Evolutionary conservation across 2,888 invertebrate species (phyloP).

Genomic region (Dusona sp.): DNA sequence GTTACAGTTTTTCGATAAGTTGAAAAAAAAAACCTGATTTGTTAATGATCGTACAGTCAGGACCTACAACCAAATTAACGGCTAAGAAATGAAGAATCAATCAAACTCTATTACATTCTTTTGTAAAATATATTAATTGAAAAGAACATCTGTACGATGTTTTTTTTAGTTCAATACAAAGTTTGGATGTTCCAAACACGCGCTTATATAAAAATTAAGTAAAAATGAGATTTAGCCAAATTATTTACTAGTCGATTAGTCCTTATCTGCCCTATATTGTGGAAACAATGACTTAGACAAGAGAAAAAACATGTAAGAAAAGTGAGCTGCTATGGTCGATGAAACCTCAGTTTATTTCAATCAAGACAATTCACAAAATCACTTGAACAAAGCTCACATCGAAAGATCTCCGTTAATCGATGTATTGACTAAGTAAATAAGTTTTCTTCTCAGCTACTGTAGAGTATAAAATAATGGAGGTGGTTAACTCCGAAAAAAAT

Average conservation of each 20-base stretch:
- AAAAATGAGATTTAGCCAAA: no score
- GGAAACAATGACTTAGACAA: neutral
- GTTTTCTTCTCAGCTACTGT: neutral
- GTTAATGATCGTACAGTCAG: neutral
- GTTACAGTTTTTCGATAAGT: neutral
- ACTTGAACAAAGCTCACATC: neutral
- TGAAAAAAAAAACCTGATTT: neutral
- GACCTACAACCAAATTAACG: neutral
- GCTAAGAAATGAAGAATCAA: neutral
- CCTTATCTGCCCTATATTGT: no score
- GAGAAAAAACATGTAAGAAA: neutral
- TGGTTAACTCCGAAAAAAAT: neutral
- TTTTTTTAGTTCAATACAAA: neutral
- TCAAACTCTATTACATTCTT: neutral
- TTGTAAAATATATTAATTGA: neutral
- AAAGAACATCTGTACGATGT: neutral
- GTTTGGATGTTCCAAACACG: no score
- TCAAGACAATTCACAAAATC: neutral
- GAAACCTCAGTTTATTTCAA: neutral
- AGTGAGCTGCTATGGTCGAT: neutral
- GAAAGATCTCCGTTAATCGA: neutral
- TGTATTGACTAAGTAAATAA: neutral
- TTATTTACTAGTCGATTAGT: no score
- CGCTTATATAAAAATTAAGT: no score
- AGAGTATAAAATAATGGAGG: neutral